Evolutionary conservation across 2,797 vertebrate species (phyloP).

Genomic region (Triplophysa bombifrons): DNA sequence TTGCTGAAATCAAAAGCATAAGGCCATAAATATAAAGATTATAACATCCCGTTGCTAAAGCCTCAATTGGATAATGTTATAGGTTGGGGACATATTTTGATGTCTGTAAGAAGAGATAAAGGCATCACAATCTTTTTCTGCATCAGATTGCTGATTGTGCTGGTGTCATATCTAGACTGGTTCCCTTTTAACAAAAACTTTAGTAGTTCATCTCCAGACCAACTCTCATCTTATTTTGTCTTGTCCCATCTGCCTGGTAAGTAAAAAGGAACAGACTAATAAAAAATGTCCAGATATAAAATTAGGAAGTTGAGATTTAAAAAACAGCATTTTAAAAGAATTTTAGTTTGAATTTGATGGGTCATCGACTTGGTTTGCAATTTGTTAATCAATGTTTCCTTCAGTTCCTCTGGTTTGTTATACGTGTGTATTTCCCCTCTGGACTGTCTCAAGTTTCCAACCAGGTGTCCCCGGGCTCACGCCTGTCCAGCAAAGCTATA

Average conservation of each 20-base stretch:
- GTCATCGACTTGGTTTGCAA: background rate
- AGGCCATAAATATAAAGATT: background rate
- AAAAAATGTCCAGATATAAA: background rate
- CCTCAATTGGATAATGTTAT: conserved; percentile 20
- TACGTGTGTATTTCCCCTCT: no score
- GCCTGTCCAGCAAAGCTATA: no score
- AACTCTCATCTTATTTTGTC: conserved; percentile 1
- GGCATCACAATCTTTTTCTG: background rate
- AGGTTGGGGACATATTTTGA: conserved; percentile 23
- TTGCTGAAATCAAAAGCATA: background rate
- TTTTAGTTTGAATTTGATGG: no score
- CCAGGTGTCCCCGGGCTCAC: no score
- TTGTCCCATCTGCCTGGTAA: conserved; percentile 43
- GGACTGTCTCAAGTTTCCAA: no score
- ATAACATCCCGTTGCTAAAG: background rate
- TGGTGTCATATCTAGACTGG: background rate
- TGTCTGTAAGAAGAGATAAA: background rate
- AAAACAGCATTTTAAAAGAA: background rate
- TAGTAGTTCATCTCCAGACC: conserved; percentile 3
- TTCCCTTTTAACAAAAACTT: background rate
- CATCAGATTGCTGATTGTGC: background rate
- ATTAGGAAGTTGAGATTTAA: background rate
- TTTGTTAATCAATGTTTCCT: background rate
- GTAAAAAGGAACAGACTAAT: background rate
- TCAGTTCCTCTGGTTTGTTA: conserved; percentile 65